These are phyloP conservation scores for Phyto melanocephala DNA, from an alignment of 2,888 invertebrate genomes.

Conservation along the genomic window DNA sequence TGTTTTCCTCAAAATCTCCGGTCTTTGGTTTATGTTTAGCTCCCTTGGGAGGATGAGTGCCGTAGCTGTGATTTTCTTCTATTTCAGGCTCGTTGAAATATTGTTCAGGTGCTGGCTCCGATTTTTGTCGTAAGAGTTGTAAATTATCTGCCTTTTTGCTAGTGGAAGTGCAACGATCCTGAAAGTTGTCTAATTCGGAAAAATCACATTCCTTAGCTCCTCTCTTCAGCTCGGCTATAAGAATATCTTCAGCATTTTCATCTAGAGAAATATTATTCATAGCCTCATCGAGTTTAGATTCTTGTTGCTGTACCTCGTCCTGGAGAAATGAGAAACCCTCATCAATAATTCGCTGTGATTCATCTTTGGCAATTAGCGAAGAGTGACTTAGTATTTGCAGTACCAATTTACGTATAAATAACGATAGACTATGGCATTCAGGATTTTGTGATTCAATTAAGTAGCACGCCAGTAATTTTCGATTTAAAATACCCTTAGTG, in stretches of 20 bases:
- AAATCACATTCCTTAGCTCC: constrained; percentile 72
- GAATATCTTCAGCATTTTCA: constrained; percentile 77
- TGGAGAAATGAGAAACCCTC: constrained; percentile 76
- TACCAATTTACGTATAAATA: constrained; percentile 91
- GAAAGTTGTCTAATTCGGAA: constrained; percentile 71
- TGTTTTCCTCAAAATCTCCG: constrained; percentile 70
- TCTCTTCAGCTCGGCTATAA: constrained; percentile 77
- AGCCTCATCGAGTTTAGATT: constrained; percentile 74
- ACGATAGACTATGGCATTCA: constrained; percentile 89
- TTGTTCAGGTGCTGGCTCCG: constrained; percentile 71
- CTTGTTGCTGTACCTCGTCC: constrained; percentile 76
- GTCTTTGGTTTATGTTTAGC: constrained; percentile 58
- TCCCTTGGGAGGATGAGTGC: constrained; percentile 77
- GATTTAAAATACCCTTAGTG: constrained; percentile 80
- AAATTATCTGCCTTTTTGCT: constrained; percentile 65
- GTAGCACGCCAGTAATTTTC: constrained; percentile 91
- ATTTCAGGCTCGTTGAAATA: not conserved
- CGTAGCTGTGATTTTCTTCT: constrained; percentile 70
- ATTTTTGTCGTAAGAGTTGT: constrained; percentile 73
- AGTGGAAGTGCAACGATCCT: constrained; percentile 72
- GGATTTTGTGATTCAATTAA: constrained; percentile 92
- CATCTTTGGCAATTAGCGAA: constrained; percentile 73
- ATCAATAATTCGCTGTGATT: constrained; percentile 74
- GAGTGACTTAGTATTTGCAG: constrained; percentile 90
- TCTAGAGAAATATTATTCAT: constrained; percentile 75